Evolutionary conservation across 2,113 vertebrate species (phyloP).

Genomic region (Fregetta grallaria): DNA sequence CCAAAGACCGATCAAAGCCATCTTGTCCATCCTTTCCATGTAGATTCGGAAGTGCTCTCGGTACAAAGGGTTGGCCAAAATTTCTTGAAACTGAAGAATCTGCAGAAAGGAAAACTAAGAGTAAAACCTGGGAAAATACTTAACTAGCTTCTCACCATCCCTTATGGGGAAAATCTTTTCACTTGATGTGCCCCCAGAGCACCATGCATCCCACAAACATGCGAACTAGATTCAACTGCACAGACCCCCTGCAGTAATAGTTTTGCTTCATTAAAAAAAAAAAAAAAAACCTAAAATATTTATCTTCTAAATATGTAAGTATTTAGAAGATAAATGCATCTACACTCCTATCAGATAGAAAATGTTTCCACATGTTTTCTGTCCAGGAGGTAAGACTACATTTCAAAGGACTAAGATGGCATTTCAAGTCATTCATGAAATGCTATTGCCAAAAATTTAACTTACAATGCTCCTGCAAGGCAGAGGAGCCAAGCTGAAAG

Average conservation of each 20-base stretch:
- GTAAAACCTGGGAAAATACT: background rate
- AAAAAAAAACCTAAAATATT: background rate
- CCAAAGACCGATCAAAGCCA: constrained; percentile 90
- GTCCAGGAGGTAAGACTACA: background rate
- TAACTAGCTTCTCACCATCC: background rate
- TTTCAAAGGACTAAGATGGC: background rate
- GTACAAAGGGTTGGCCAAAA: constrained; percentile 85
- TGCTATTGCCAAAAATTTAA: background rate
- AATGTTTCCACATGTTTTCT: background rate
- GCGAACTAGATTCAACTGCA: background rate
- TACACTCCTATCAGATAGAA: background rate
- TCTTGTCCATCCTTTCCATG: constrained; percentile 93
- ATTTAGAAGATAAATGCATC: background rate
- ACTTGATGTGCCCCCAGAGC: background rate
- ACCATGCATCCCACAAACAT: background rate
- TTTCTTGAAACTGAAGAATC: constrained; percentile 98
- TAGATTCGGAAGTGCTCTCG: constrained; percentile 90
- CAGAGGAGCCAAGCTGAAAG: background rate
- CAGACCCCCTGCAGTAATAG: background rate
- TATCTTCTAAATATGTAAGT: background rate
- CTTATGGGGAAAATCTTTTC: background rate
- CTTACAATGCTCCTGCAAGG: background rate
- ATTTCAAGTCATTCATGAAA: background rate
- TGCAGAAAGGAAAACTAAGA: constrained; percentile 46
- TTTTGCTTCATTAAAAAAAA: background rate